Evolutionary conservation across 2,888 invertebrate species (phyloP).

Genomic region (Rhimphoctona megacephalus): DNA sequence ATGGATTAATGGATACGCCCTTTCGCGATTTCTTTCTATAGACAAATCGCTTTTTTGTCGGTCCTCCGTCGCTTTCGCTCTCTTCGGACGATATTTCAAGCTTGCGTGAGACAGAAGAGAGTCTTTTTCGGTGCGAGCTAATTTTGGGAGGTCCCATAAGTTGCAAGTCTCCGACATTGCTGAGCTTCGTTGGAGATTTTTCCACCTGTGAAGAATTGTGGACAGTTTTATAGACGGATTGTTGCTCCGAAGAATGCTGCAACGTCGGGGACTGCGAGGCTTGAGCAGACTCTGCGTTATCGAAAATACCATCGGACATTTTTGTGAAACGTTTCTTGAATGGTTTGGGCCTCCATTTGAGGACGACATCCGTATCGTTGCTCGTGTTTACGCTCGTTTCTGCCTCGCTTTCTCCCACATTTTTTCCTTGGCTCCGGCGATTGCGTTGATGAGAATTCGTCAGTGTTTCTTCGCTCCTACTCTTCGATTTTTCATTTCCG

Average conservation of each 20-base stretch:
- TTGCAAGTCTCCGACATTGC: background rate
- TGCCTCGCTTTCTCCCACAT: background rate
- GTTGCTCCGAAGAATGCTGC: background rate
- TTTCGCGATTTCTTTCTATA: constrained; percentile 12
- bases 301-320: background rate
- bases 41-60: background rate
- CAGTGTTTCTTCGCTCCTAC: background rate
- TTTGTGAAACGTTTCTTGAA: constrained; percentile 44
- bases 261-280: background rate
- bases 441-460: background rate
- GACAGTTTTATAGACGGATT: background rate
- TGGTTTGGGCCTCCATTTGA: constrained; percentile 9
- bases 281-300: background rate
- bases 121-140: constrained; percentile 27
- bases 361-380: constrained; percentile 42
- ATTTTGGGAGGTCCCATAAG: constrained; percentile 45
- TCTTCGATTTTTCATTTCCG: background rate
- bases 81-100: constrained; percentile 45
- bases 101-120: constrained; percentile 27
- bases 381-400: constrained; percentile 32
- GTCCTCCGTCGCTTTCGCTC: constrained; percentile 22
- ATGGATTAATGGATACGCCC: constrained; percentile 52
- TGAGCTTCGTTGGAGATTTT: background rate
- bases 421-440: background rate
- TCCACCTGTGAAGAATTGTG: background rate